Percentiles rank a stretch among this genome's conserved stretches.
These are phyloP conservation scores for Tragulus kanchil DNA, from an alignment of 2,113 vertebrate species.

Conservation along the genomic window DNA sequence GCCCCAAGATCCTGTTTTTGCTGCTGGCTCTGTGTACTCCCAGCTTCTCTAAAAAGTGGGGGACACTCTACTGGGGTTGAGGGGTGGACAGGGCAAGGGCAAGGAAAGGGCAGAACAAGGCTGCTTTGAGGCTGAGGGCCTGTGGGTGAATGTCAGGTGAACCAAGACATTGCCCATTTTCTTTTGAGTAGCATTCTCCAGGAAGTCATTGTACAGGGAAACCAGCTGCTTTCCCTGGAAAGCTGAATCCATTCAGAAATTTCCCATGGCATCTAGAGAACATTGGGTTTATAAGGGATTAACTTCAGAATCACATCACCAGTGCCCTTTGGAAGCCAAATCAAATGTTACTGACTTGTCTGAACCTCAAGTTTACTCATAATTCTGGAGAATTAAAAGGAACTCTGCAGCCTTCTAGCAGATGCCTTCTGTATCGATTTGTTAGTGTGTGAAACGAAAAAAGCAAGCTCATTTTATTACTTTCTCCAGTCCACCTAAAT, in stretches of 20 bases:
- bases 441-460: not conserved
- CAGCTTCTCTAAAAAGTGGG: not conserved
- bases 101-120: not conserved
- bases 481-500: slow-evolving; percentile 40
- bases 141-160: no score
- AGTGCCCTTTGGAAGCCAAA: not conserved
- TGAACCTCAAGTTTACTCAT: not conserved
- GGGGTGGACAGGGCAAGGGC: not conserved
- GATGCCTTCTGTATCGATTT: not conserved
- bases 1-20: not conserved
- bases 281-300: not conserved
- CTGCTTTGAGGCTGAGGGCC: not conserved
- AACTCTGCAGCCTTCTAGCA: not conserved
- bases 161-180: not conserved
- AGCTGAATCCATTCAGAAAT: not conserved
- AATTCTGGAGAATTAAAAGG: not conserved
- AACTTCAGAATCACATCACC: not conserved
- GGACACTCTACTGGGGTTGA: no score
- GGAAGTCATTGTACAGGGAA: not conserved
- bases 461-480: not conserved
- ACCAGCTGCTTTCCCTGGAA: not conserved
- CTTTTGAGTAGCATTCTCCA: not conserved
- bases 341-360: not conserved
- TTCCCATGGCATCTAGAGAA: not conserved
- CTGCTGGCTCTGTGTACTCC: not conserved